phyloP scores from a whole-genome alignment of 2,888 invertebrate genomes.

The Sinodicranocentrus sp. region DNA sequence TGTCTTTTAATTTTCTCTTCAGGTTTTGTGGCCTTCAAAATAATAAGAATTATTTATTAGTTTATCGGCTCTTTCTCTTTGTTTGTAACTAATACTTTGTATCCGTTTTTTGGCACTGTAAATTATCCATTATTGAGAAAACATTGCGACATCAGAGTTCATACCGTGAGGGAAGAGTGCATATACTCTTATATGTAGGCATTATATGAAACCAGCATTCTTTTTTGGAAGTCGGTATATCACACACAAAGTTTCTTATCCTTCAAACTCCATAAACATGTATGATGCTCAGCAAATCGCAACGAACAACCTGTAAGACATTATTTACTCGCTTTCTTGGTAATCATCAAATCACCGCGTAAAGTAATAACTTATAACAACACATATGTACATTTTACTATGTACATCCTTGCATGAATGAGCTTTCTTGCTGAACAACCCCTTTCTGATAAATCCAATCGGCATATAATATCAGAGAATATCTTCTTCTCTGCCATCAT shows the following conservation, averaged over 20 bases:
- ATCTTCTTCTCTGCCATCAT: too few species aligned
- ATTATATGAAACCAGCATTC: too few species aligned
- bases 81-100: slow-evolving; percentile 19
- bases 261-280: background rate
- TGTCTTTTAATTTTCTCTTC: slow-evolving; percentile 48
- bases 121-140: slow-evolving; percentile 46
- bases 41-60: slow-evolving; percentile 26
- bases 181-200: too few species aligned
- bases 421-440: too few species aligned
- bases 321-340: too few species aligned
- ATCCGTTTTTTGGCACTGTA: slow-evolving; percentile 31
- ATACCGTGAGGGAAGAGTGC: slow-evolving; percentile 3
- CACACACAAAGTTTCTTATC: too few species aligned
- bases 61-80: slow-evolving; percentile 7
- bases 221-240: too few species aligned
- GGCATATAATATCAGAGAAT: too few species aligned
- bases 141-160: slow-evolving; percentile 35
- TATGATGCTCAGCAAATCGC: background rate
- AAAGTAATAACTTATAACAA: background rate
- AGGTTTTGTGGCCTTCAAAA: slow-evolving; percentile 32
- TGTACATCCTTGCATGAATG: too few species aligned
- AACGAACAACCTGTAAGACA: too few species aligned
- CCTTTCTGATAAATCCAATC: too few species aligned
- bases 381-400: background rate
- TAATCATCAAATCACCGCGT: background rate